These are phyloP conservation scores for Ceuthmochares aereus DNA, from an alignment of 2,113 vertebrate genomes.

Conservation along the genomic window DNA sequence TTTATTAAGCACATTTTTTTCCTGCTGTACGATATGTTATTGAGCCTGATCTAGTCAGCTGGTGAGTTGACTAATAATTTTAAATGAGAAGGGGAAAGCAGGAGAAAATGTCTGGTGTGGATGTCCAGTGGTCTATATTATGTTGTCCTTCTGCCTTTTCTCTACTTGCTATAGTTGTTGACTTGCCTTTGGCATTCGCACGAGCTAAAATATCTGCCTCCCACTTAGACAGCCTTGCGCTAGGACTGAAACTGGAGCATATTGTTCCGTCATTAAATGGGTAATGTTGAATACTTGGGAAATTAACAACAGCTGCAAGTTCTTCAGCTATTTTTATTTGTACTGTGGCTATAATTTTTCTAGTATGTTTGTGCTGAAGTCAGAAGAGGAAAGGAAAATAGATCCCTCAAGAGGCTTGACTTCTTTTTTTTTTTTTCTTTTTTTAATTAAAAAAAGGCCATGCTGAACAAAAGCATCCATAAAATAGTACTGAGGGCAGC, in stretches of 20 bases:
- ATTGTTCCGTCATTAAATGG: constrained; percentile 50
- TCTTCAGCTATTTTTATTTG: constrained; percentile 59
- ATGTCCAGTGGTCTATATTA: background rate
- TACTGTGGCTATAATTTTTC: constrained; percentile 39
- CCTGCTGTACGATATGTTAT: background rate
- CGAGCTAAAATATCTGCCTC: constrained; percentile 7
- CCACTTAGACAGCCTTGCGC: background rate
- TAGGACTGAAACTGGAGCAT: constrained; percentile 43
- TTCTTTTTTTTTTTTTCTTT: constrained; percentile 11
- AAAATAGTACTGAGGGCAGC: background rate
- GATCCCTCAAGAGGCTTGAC: constrained; percentile 18
- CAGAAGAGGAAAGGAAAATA: constrained; percentile 48
- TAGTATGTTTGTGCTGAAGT: constrained; percentile 24
- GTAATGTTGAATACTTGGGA: background rate
- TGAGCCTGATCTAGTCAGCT: background rate
- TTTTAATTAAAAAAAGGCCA: constrained; percentile 11
- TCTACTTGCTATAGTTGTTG: background rate
- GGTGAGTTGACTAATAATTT: background rate
- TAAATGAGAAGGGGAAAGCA: background rate
- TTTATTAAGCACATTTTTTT: constrained; percentile 7
- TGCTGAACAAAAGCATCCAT: background rate
- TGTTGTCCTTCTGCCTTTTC: background rate
- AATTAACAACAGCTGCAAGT: constrained; percentile 53
- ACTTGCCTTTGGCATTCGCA: constrained; percentile 7
- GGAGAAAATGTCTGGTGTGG: background rate